Conservation (phyloP, 64 coral and sea anemone genomes). For the Dendrophyllia cribrosa region DNA sequence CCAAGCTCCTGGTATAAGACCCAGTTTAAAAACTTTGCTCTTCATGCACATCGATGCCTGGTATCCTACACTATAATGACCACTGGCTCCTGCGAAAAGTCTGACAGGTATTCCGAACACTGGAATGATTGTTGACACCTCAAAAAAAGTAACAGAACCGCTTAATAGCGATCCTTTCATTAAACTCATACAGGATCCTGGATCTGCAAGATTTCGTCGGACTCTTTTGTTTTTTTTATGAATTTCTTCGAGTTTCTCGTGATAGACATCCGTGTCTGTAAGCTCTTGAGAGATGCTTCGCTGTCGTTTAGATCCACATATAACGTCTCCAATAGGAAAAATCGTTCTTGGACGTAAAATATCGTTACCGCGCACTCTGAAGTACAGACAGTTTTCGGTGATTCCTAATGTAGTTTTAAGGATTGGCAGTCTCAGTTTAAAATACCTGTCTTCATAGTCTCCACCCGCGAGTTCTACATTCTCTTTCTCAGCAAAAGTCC, state of each 20-base stretch:
- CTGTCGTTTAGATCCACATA: slow-evolving; percentile 75
- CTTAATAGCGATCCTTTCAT: slow-evolving; percentile 27
- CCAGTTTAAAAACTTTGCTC: slow-evolving; percentile 66
- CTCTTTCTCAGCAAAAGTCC: slow-evolving; percentile 88
- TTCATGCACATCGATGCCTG: slow-evolving; percentile 64
- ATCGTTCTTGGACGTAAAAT: slow-evolving; percentile 49
- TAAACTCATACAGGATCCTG: slow-evolving; percentile 45
- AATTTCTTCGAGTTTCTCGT: slow-evolving; percentile 59
- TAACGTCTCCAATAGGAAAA: slow-evolving; percentile 77
- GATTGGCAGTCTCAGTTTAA: slow-evolving; percentile 88
- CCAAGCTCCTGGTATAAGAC: slow-evolving; percentile 92
- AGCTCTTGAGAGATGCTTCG: slow-evolving; percentile 75
- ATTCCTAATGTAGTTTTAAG: slow-evolving; percentile 88
- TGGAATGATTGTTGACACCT: slow-evolving; percentile 30
- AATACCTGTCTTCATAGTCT: slow-evolving; percentile 94
- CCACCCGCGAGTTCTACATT: slow-evolving; percentile 74
- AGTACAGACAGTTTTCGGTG: slow-evolving; percentile 82
- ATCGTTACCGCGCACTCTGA: slow-evolving; percentile 63
- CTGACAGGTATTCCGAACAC: slow-evolving; percentile 77
- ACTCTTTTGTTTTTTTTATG: slow-evolving; percentile 33
- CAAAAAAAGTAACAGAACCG: slow-evolving; percentile 58
- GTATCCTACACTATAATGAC: slow-evolving; percentile 75
- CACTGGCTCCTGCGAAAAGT: slow-evolving; percentile 69
- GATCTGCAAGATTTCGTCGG: not conserved
- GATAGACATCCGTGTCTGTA: slow-evolving; percentile 82